These are phyloP conservation scores for Nomada lathburiana DNA, from an alignment of 2,888 invertebrate species.

Conservation along the genomic window DNA sequence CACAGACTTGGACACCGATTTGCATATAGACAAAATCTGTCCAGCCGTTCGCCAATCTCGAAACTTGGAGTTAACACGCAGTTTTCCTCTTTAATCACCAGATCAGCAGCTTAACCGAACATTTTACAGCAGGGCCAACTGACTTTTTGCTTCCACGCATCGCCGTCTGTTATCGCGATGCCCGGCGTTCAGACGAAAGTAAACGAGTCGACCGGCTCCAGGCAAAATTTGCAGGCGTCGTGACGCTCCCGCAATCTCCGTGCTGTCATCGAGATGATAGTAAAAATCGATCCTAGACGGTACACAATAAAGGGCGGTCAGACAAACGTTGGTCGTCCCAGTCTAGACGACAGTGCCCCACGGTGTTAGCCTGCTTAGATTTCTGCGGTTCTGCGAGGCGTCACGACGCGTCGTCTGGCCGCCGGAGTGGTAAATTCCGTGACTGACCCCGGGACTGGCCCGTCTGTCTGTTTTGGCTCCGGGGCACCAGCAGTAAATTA, in stretches of 20 bases:
- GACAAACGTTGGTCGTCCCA: neutral
- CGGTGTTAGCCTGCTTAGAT: conserved; percentile 49
- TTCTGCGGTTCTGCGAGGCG: conserved; percentile 65
- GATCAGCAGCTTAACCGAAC: neutral
- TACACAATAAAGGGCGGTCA: conserved; percentile 32
- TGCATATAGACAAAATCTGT: neutral
- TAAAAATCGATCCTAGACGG: conserved; percentile 22
- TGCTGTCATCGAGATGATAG: conserved; percentile 7
- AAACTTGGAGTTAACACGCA: too few relatives aligned
- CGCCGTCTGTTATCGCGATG: neutral
- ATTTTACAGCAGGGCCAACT: neutral
- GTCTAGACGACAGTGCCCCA: conserved; percentile 49
- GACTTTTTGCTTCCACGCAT: conserved; percentile 6
- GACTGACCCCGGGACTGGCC: conserved; percentile 59
- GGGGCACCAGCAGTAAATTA: conserved; percentile 47
- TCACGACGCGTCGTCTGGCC: conserved; percentile 71
- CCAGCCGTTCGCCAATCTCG: neutral
- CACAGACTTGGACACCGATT: too few relatives aligned
- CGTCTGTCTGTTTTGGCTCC: conserved; percentile 39
- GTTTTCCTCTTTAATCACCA: neutral
- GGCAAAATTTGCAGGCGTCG: neutral
- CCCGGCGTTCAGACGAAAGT: neutral
- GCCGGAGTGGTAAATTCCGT: conserved; percentile 61
- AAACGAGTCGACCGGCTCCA: neutral
- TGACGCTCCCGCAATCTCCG: conserved; percentile 5